A percentile compares a stretch with the other conserved stretches of the same genome.
Evolutionary conservation across 2,113 vertebrate genomes (phyloP).

Genomic region (Cololabis saira): DNA sequence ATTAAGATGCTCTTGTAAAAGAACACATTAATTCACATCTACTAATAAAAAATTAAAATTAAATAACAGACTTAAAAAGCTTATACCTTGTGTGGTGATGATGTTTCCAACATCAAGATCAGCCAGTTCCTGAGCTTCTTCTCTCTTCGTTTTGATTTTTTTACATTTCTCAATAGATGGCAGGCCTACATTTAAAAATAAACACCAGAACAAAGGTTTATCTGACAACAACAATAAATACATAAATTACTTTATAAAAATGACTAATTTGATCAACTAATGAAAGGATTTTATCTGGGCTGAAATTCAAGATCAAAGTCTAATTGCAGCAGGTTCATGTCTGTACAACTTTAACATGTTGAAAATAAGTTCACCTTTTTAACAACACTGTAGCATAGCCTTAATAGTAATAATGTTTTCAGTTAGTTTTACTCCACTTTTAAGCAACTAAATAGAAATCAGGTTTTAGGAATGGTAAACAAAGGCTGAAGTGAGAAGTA

Average conservation of each 20-base stretch:
- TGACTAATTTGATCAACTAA: too few relatives aligned
- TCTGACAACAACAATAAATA: too few relatives aligned
- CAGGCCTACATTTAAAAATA: slow-evolving; percentile 73
- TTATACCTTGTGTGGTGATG: slow-evolving; percentile 82
- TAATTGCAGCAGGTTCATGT: too few relatives aligned
- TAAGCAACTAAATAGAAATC: background rate
- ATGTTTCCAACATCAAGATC: slow-evolving; percentile 88
- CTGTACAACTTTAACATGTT: too few relatives aligned
- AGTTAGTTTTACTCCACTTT: background rate
- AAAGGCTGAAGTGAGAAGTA: background rate
- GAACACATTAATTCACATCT: background rate
- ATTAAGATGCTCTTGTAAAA: background rate
- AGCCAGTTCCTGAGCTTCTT: slow-evolving; percentile 85
- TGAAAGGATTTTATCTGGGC: too few relatives aligned
- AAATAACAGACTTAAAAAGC: background rate
- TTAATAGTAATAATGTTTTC: too few relatives aligned
- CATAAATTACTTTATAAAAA: too few relatives aligned
- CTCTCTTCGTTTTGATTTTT: slow-evolving; percentile 78
- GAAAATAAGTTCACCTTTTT: too few relatives aligned
- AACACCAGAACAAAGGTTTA: too few relatives aligned
- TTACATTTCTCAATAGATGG: slow-evolving; percentile 88
- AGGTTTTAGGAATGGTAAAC: background rate
- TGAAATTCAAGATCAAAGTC: too few relatives aligned
- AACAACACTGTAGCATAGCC: too few relatives aligned
- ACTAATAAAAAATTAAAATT: background rate